Base-by-base conservation (phyloP, 2,797 vertebrate genomes). In the Gouania willdenowi region DNA sequence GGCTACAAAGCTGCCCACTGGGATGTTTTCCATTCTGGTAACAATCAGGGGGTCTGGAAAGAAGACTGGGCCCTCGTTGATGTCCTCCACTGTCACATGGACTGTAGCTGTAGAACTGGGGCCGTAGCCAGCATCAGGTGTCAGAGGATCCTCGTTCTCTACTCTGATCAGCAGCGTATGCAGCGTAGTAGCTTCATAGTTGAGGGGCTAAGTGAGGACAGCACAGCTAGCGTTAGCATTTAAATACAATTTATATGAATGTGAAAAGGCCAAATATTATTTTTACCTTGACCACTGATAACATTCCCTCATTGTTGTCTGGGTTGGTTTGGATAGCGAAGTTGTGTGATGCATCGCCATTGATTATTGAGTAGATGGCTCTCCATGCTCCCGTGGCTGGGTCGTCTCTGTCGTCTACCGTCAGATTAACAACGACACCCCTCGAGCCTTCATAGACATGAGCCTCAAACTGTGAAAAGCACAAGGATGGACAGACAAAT, bases 241-340 rank as follows among this genome's bases (percentile, higher is more conserved):
- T 10, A 33, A 4, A 16, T 26, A 3, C 38, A 1, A 18, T 19
- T 1, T 5, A 5, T 0, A 12, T 24, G 4, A n/a, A n/a, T 4
- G 5, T 2, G 15, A 25, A 29, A 22, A 17, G 3, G 1, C 1
- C 4, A 4, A 4, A 8, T 12, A 31, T 21, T 1, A n/a, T n/a
- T n/a, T n/a, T 81, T 82, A 98, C 95, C 87, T 97, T 98, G 68
- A 96, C 84, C 1, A 98, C 93, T 0, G 91, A 94, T 6, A 98
- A 86, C 95, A 98, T 98, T 26, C 96, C 96, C 69, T 98, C 94
- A 0, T 98, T 98, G 48, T 93, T 97, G 66, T 94, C 90, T 0
- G 90, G 92, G 66, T 98, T 98, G 49, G 95, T 98, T 36, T 94
- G 91, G 55, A 98, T 92, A 61, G 96, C 89, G 6, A 98, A 98